Conservation (phyloP, 2,888 invertebrate species). For the Volucella inanis region DNA sequence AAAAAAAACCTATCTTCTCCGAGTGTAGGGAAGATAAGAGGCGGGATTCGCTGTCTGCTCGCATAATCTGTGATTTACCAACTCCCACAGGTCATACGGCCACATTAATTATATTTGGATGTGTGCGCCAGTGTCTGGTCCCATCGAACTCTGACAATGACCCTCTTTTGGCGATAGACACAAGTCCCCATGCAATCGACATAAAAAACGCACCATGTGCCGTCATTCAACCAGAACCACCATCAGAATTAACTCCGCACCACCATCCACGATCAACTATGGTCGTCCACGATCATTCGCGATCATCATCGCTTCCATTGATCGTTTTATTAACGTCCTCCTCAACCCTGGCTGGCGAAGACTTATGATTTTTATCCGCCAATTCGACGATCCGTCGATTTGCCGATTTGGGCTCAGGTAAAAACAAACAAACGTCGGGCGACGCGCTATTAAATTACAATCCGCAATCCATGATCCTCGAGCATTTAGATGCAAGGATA, state of each 20-base stretch:
- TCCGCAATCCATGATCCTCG: slow-evolving; percentile 20
- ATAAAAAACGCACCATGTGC: slow-evolving; percentile 37
- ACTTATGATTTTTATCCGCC: slow-evolving; percentile 63
- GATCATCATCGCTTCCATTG: slow-evolving; percentile 64
- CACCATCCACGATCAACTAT: background rate
- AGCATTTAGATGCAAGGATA: slow-evolving; percentile 71
- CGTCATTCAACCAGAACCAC: slow-evolving; percentile 27
- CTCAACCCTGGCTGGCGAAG: slow-evolving; percentile 27
- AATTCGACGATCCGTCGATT: slow-evolving; percentile 13
- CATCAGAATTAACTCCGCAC: too few species aligned
- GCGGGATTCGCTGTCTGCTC: slow-evolving; percentile 75
- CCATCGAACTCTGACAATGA: slow-evolving; percentile 57
- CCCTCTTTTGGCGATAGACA: slow-evolving; percentile 54
- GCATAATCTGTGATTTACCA: slow-evolving; percentile 77
- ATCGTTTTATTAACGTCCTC: slow-evolving; percentile 72
- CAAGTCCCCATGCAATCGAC: slow-evolving; percentile 47
- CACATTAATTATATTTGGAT: slow-evolving; percentile 76
- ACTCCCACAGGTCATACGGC: slow-evolving; percentile 77
- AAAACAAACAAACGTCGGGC: slow-evolving; percentile 72
- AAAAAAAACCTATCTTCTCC: slow-evolving; percentile 32
- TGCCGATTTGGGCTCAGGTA: slow-evolving; percentile 17
- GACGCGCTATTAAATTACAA: slow-evolving; percentile 73
- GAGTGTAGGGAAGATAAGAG: slow-evolving; percentile 53
- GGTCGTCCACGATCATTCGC: background rate
- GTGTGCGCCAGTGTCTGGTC: slow-evolving; percentile 72